These are phyloP conservation scores for Speoplatyrhinus poulsoni DNA, from an alignment of 2,113 vertebrate genomes.

Conservation along the genomic window DNA sequence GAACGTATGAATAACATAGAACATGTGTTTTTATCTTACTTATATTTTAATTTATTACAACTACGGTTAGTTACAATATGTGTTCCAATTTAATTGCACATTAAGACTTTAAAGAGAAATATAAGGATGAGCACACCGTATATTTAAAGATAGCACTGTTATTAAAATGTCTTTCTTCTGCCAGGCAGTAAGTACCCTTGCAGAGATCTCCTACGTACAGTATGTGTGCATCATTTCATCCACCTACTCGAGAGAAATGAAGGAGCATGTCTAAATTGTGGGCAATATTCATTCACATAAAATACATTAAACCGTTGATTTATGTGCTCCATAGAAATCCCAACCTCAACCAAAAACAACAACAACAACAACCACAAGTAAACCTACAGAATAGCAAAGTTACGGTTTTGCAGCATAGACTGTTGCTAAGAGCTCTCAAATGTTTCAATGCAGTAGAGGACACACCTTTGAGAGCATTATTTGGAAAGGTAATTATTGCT, in stretches of 20 bases:
- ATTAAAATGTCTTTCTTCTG: conserved; percentile 37
- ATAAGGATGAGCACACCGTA: not conserved
- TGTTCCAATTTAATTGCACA: not conserved
- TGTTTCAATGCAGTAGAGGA: not conserved
- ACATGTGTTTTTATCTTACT: too few relatives aligned
- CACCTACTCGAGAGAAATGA: conserved; percentile 49
- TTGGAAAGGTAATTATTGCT: conserved; percentile 1
- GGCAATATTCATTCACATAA: too few relatives aligned
- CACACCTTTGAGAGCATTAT: conserved; percentile 26
- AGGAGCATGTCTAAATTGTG: not conserved
- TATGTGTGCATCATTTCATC: conserved; percentile 31
- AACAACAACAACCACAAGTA: too few relatives aligned
- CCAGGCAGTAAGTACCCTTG: conserved; percentile 22
- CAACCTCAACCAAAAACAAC: too few relatives aligned
- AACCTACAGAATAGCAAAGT: not conserved
- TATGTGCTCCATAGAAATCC: too few relatives aligned
- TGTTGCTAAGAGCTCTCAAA: conserved; percentile 31
- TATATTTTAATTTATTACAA: not conserved
- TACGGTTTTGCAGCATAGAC: not conserved
- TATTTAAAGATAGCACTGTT: conserved; percentile 17
- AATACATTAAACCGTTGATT: too few relatives aligned
- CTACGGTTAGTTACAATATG: not conserved
- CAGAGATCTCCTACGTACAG: not conserved
- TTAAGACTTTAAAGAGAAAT: not conserved
- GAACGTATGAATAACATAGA: too few relatives aligned